A percentile compares a stretch with the other conserved stretches of the same genome.
Evolutionary conservation across 64 coral and sea anemone genomes (phyloP).

Genomic region (Montipora cactus): DNA sequence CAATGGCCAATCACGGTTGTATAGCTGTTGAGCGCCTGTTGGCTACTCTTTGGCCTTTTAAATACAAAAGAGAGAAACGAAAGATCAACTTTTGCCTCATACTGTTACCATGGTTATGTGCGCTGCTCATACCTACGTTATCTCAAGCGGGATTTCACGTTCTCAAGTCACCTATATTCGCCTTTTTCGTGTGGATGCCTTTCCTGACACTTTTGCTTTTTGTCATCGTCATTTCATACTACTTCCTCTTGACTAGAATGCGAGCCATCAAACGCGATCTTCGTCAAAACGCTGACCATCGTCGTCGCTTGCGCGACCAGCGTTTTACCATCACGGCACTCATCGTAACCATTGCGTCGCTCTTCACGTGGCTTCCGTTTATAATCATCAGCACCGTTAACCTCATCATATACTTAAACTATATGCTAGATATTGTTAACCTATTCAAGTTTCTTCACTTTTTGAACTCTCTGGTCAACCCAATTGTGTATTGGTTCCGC

Average conservation of each 20-base stretch:
- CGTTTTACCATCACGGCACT: constrained; percentile 15
- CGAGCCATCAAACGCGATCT: background rate
- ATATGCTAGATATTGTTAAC: background rate
- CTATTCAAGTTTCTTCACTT: constrained; percentile 15
- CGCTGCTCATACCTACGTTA: background rate
- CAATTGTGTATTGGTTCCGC: constrained; percentile 22
- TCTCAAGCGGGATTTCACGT: background rate
- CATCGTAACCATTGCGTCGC: background rate
- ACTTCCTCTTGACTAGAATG: constrained; percentile 1
- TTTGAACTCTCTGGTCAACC: constrained; percentile 12
- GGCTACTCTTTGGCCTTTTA: constrained; percentile 39
- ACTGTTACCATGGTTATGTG: background rate
- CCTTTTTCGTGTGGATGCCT: constrained; percentile 48
- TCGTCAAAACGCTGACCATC: background rate
- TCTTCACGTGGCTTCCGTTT: constrained; percentile 22
- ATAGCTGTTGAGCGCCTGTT: constrained; percentile 65
- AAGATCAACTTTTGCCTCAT: background rate
- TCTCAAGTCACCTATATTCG: background rate
- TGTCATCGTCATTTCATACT: background rate
- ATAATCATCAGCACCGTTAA: constrained; percentile 28
- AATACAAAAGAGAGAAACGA: background rate
- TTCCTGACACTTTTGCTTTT: background rate
- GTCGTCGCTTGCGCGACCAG: background rate
- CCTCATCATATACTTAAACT: background rate
- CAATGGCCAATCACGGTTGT: constrained; percentile 30